Evolutionary conservation across 1,140 invertebrate genomes (phyloP).

Genomic region (Zaprionus capensis): DNA sequence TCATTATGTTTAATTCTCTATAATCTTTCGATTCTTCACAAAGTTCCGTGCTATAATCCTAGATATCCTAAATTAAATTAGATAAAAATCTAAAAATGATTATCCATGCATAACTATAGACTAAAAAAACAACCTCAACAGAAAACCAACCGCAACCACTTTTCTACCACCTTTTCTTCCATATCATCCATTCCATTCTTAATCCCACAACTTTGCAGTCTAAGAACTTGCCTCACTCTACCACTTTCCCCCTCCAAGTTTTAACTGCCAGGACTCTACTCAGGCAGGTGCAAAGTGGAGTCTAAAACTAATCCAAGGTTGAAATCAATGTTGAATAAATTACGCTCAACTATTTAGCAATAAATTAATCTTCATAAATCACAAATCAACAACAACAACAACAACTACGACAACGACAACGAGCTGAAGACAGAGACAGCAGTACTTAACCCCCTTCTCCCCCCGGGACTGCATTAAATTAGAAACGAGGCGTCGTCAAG

Average conservation of each 20-base stretch:
- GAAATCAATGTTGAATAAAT: slow-evolving; percentile 81
- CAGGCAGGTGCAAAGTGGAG: slow-evolving; percentile 19
- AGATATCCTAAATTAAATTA: no score
- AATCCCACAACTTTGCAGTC: background rate
- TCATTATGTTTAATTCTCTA: no score
- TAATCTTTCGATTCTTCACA: background rate
- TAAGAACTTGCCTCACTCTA: background rate
- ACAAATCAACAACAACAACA: slow-evolving; percentile 75
- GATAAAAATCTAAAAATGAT: no score
- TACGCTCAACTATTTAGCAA: slow-evolving; percentile 81
- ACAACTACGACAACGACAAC: slow-evolving; percentile 45
- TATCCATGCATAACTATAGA: no score
- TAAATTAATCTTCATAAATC: slow-evolving; percentile 84
- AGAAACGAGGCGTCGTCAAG: slow-evolving; percentile 81
- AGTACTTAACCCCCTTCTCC: background rate
- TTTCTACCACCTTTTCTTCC: no score
- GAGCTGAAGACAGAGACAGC: slow-evolving; percentile 14
- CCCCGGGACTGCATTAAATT: slow-evolving; percentile 76
- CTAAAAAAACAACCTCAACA: no score
- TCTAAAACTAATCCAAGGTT: slow-evolving; percentile 54
- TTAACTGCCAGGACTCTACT: slow-evolving; percentile 10
- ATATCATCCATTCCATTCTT: background rate
- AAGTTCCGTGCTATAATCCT: no score
- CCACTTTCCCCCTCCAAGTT: background rate
- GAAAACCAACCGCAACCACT: no score